Conservation (phyloP, 1,140 invertebrate species). For the Heliconius nattereri region DNA sequence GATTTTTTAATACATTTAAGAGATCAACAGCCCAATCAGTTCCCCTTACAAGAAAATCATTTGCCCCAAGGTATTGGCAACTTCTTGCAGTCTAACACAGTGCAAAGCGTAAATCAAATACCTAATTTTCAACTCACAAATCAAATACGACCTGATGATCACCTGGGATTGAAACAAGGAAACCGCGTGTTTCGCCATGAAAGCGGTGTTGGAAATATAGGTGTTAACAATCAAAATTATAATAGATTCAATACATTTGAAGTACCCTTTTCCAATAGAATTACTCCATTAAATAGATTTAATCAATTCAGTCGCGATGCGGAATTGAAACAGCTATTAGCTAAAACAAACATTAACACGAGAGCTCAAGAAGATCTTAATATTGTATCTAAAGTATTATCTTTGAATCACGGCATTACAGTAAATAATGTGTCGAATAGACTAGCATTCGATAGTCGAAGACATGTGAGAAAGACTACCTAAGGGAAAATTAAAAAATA, state of each 20-base stretch:
- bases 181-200: slow-evolving; percentile 78
- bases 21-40: slow-evolving; percentile 74
- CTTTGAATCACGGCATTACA: slow-evolving; percentile 85
- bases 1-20: slow-evolving; percentile 76
- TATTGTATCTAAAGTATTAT: slow-evolving; percentile 90
- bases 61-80: slow-evolving; percentile 73
- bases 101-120: slow-evolving; percentile 53
- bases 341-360: slow-evolving; percentile 83
- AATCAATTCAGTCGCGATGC: slow-evolving; percentile 76
- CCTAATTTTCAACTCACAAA: slow-evolving; percentile 50
- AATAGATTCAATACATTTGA: slow-evolving; percentile 65
- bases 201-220: slow-evolving; percentile 81
- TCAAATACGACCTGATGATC: slow-evolving; percentile 51
- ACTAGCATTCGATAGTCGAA: slow-evolving; percentile 63
- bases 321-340: slow-evolving; percentile 84
- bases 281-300: slow-evolving; percentile 54
- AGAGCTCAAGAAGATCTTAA: slow-evolving; percentile 87
- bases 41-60: slow-evolving; percentile 77
- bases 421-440: slow-evolving; percentile 63
- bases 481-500: neutral
- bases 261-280: slow-evolving; percentile 59
- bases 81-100: slow-evolving; percentile 65
- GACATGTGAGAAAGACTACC: slow-evolving; percentile 44
- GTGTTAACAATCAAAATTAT: slow-evolving; percentile 73
- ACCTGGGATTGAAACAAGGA: slow-evolving; percentile 60